These are phyloP conservation scores for Pheosia tremula DNA, from an alignment of 2,888 invertebrate species.

Conservation along the genomic window DNA sequence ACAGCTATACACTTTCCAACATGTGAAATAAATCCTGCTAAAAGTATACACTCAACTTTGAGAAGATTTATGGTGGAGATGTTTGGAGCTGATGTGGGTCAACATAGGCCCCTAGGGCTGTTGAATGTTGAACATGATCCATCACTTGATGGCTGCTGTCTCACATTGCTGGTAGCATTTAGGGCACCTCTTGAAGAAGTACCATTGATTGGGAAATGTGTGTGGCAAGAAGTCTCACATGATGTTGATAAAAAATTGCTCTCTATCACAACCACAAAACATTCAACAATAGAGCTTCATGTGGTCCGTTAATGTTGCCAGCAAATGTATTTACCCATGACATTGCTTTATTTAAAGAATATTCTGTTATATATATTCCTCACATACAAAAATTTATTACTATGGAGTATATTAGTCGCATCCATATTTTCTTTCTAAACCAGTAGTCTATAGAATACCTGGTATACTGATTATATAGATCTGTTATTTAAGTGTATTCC, in stretches of 20 bases:
- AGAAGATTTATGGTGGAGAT: constrained; percentile 96
- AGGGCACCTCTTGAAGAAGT: constrained; percentile 94
- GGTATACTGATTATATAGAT: neutral
- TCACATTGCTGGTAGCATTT: constrained; percentile 93
- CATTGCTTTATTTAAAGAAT: constrained; percentile 22
- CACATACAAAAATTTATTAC: neutral
- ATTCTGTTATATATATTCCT: constrained; percentile 13
- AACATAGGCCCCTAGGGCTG: constrained; percentile 93
- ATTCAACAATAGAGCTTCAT: constrained; percentile 92
- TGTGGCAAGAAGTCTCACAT: constrained; percentile 92
- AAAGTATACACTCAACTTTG: constrained; percentile 93
- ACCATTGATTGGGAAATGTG: constrained; percentile 93
- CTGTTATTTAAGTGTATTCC: constrained; percentile 1
- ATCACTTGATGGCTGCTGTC: constrained; percentile 89
- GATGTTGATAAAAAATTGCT: constrained; percentile 88
- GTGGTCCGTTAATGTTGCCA: constrained; percentile 88
- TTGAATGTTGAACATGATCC: constrained; percentile 89
- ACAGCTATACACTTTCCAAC: constrained; percentile 93
- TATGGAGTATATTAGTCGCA: neutral
- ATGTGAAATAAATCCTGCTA: constrained; percentile 94
- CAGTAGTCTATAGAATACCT: neutral
- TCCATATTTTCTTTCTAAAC: neutral
- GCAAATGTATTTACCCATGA: neutral
- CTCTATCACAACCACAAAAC: constrained; percentile 87
- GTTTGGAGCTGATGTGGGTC: constrained; percentile 94